These are phyloP conservation scores for Psilanteris sp. DNA, from an alignment of 1,140 invertebrate species.

Conservation along the genomic window DNA sequence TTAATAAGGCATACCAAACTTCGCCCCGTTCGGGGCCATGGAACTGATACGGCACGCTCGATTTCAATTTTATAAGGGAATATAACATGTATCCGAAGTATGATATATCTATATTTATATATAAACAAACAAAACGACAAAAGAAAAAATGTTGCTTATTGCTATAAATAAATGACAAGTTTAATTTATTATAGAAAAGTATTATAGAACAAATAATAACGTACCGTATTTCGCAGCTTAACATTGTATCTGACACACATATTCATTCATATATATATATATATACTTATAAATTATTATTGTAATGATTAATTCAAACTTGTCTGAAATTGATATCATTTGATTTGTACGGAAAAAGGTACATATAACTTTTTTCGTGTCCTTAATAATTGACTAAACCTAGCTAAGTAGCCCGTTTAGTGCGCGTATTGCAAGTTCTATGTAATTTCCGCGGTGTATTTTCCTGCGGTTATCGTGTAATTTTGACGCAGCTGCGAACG, in stretches of 20 bases:
- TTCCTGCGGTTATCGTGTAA: conserved; percentile 28
- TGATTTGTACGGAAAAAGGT: conserved; percentile 31
- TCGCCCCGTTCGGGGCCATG: too few species aligned
- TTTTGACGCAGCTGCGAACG: conserved; percentile 45
- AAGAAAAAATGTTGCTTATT: too few species aligned
- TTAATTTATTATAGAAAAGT: too few species aligned
- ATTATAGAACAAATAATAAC: too few species aligned
- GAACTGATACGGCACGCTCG: too few species aligned
- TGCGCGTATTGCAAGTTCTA: conserved; percentile 26
- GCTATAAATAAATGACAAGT: too few species aligned
- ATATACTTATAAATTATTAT: conserved; percentile 40
- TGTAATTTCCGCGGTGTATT: conserved; percentile 49
- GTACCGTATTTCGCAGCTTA: not conserved
- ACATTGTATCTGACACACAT: conserved; percentile 24
- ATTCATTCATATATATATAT: too few species aligned
- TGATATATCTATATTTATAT: too few species aligned
- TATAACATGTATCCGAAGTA: too few species aligned
- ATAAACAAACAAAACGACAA: too few species aligned
- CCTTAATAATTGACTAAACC: conserved; percentile 46
- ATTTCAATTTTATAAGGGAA: too few species aligned
- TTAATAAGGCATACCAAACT: too few species aligned
- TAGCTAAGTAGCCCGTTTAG: conserved; percentile 48
- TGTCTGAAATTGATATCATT: conserved; percentile 37
- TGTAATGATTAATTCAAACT: conserved; percentile 32
- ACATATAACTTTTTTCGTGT: conserved; percentile 24